Conservation (phyloP, 2,888 invertebrate genomes). For the Drosophila buzzatii region DNA sequence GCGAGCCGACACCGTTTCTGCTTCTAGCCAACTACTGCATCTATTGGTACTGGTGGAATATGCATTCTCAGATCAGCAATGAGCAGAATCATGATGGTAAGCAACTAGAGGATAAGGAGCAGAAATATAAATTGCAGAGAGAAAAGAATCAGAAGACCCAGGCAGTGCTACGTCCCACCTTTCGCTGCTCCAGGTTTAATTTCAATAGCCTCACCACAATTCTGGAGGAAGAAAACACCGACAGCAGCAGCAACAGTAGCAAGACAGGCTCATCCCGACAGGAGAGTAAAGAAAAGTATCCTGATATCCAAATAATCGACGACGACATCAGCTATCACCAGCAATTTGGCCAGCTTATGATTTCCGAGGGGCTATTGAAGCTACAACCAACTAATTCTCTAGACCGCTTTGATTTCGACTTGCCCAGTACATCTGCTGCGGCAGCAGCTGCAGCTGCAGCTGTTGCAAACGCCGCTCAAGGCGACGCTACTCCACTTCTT, state of each 20-base stretch:
- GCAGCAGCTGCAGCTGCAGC: neutral
- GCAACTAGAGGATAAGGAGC: neutral
- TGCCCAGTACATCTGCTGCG: neutral
- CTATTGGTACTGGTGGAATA: conserved; percentile 1
- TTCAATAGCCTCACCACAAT: neutral
- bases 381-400: neutral
- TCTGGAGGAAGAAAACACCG: conserved; percentile 77
- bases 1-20: neutral
- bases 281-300: neutral
- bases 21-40: conserved; percentile 86
- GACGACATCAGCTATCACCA: neutral
- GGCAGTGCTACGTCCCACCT: no score
- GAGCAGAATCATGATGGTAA: neutral
- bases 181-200: no score
- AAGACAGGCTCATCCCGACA: neutral
- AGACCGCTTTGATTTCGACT: neutral
- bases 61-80: neutral
- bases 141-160: neutral
- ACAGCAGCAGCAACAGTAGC: conserved; percentile 18
- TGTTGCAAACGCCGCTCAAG: neutral
- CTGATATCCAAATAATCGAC: neutral
- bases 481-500: neutral
- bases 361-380: neutral
- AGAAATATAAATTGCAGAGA: neutral
- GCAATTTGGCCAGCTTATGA: neutral